Evolutionary conservation across 2,888 invertebrate genomes (phyloP), one percentile per base, ranked within the genome.

Genomic region (Drosophila lutescens): DNA sequence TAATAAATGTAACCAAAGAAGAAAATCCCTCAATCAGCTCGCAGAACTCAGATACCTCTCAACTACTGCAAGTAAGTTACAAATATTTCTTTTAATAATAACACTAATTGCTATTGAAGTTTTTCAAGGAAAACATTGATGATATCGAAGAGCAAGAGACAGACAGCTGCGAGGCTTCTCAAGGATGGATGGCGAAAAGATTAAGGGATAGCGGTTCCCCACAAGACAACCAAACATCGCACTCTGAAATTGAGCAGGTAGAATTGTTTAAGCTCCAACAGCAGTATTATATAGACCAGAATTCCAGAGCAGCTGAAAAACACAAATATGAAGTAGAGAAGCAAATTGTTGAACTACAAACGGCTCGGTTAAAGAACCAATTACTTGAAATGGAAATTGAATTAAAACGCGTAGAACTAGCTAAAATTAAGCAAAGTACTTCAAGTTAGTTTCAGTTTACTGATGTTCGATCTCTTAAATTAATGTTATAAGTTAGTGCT

Each of bases 251-350:
- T 9, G 58, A 55, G 40, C 38, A 58, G 58, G 2, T 40, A n/a
- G 56, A 58, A 40, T 40, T 58, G 56, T n/a, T 58, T 12, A 58
- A 40, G 4, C 8, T 58, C 12, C 56, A 58, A 20, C 56, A 58
- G 38, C 55, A 58, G n/a, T 56, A 40, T 20, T 58, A 30, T 12
- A 58, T 30, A 30, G 58, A 58, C 8, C 38, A n/a, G 2, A 58
- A 58, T 30, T 12, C 20, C 10, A 58, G 58, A 30, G 46, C 61
- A 3, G 36, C 46, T 17, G 62, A 62, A 26, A 60, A 47, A 13
- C 61, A 62, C n/a, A 62, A 60, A 47, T 62, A 38, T 17, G 61
- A 61, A n/a, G 9, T 46, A 8, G 46, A 61, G 15, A 61, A 15
- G 12, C 30, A 58, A 34, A 8, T 36, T 17, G 10, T 36, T 15